These are phyloP conservation scores for Trididemnum nubilum DNA, from an alignment of 23 tunicate genomes.

Conservation along the genomic window DNA sequence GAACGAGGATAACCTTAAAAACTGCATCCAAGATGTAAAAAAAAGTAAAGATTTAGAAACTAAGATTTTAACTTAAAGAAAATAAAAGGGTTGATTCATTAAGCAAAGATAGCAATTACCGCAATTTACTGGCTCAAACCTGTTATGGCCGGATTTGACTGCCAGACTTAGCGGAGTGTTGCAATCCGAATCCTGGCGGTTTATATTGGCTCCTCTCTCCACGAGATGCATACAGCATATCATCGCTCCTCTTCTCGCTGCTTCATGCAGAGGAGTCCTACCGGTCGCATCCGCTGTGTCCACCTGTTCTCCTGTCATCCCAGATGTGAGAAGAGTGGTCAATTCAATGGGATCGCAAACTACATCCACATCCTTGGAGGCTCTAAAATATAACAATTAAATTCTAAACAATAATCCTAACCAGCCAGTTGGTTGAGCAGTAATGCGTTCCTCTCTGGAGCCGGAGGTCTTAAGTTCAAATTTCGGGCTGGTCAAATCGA, in stretches of 20 bases:
- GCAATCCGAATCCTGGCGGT: conserved; percentile 81
- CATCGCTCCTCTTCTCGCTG: conserved; percentile 68
- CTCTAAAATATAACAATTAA: too few relatives aligned
- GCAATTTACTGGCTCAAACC: conserved; percentile 33
- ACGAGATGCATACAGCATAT: conserved; percentile 85
- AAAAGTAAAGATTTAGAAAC: too few relatives aligned
- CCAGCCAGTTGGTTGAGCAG: too few relatives aligned
- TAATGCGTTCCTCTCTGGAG: too few relatives aligned
- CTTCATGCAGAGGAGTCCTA: conserved; percentile 91
- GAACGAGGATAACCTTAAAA: too few relatives aligned
- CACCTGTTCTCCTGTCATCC: conserved; percentile 72
- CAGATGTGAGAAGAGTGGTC: conserved; percentile 83
- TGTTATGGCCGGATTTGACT: conserved; percentile 92
- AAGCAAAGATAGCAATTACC: background rate
- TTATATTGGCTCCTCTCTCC: conserved; percentile 86
- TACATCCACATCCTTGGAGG: background rate
- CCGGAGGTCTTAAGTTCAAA: too few relatives aligned
- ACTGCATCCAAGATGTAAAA: too few relatives aligned
- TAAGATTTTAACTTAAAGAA: too few relatives aligned
- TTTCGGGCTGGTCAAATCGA: too few relatives aligned
- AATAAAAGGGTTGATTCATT: too few relatives aligned
- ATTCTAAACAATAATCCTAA: too few relatives aligned
- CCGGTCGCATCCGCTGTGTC: conserved; percentile 78
- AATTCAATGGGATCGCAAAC: conserved; percentile 94
- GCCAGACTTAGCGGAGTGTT: conserved; percentile 96